phyloP scores from a whole-genome alignment of 2,113 vertebrate species.

The Narcine bancroftii region DNA sequence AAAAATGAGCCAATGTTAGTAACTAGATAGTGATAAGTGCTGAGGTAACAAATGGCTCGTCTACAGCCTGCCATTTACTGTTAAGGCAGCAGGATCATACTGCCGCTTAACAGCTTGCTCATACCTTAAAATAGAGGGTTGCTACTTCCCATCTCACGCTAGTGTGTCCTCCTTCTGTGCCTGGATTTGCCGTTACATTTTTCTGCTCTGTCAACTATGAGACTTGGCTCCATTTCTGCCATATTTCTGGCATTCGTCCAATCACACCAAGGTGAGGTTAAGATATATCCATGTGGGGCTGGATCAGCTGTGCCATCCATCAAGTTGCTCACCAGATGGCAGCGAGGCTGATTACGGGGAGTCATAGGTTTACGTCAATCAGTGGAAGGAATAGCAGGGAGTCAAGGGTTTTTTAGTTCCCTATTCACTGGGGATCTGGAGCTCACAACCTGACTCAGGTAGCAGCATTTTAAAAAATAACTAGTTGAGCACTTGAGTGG shows the following conservation, averaged over 20 bases:
- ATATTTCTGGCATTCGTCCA: background rate
- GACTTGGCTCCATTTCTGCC: conserved; percentile 23
- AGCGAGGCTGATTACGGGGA: too few relatives aligned
- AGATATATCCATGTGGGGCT: background rate
- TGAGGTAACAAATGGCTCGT: background rate
- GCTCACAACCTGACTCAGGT: too few relatives aligned
- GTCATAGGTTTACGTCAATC: too few relatives aligned
- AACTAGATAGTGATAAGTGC: background rate
- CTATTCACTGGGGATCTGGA: too few relatives aligned
- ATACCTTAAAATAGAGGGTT: conserved; percentile 24
- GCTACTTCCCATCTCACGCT: conserved; percentile 16
- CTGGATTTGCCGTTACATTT: background rate
- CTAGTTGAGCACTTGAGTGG: too few relatives aligned
- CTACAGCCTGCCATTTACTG: conserved; percentile 1
- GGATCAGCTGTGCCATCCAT: conserved; percentile 26
- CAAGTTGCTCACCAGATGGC: background rate
- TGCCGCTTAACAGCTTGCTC: background rate
- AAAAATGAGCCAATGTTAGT: conserved; percentile 25
- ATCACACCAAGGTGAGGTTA: conserved; percentile 6
- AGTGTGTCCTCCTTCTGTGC: background rate
- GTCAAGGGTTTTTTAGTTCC: too few relatives aligned
- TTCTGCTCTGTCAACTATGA: background rate
- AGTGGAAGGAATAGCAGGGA: too few relatives aligned
- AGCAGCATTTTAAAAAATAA: too few relatives aligned
- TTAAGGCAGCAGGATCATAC: conserved; percentile 1